Base-by-base conservation (phyloP, 2,888 invertebrate species). In the Drosophila macrospina region DNA sequence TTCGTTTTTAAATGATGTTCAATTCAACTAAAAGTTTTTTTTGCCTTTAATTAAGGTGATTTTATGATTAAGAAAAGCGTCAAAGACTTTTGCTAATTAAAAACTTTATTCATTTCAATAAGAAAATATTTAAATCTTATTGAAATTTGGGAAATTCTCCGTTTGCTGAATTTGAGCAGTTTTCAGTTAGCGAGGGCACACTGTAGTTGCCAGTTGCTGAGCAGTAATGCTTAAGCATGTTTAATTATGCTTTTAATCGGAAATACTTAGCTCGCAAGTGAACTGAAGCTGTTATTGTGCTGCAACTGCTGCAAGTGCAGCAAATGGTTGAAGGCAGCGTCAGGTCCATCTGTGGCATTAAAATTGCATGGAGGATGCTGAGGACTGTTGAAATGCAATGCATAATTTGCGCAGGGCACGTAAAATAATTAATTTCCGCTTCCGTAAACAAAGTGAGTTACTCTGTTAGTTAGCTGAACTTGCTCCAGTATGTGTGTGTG, bases 391-490 rank as follows among this genome's bases (percentile, higher is more conserved):
- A 57, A 65, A 74, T 78, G 48, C 79, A 74, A 65, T 64, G 64
- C 76, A 74, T 71, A 78, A 70, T 78, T 63, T 71, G 76, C 47
- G 68, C 42, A 48, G 59, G 30, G 52, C 75, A 78, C 71, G 79
- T 74, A 75, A 78, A 71, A 68, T 75, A 79, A 74, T 79, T 79
- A 78, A 75, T 74, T 78, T 78, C 71, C 79, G 67, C 75, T 79
- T 79, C 80, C 75, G 71, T 65, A 67, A 71, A 74, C 75, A 74
- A 79, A 77, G 61, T 66, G 65, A 74, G 74, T 68, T 73, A 59
- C 73, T 65, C 66, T 50, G 56, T 77, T 72, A 77, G 74, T 71
- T 77, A 66, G 78, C 56, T 37, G 13, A 50, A 65, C 52, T 61
- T 50, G 34, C 30, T 5, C 30, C 26, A 16, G 30, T 15, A 41